phyloP scores from a whole-genome alignment of 2,797 vertebrate species.

The Catostomus latipinnis region DNA sequence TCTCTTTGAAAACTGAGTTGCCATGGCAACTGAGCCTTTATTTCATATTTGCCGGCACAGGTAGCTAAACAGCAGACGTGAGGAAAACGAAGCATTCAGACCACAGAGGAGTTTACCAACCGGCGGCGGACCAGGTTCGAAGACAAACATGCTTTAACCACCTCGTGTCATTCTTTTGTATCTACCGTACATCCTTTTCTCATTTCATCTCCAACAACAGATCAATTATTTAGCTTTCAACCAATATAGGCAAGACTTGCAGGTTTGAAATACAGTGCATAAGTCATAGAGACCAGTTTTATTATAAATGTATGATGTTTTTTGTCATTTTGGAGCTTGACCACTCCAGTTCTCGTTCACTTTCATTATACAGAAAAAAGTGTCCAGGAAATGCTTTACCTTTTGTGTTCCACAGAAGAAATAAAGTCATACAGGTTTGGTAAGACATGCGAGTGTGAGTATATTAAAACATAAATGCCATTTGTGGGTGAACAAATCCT shows the following conservation, averaged over 20 bases:
- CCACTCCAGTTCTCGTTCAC: too few species aligned
- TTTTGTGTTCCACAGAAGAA: too few species aligned
- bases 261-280: too few species aligned
- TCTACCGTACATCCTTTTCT: constrained; percentile 9
- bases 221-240: constrained; percentile 23
- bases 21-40: constrained; percentile 78
- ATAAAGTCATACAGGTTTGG: too few species aligned
- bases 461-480: too few species aligned
- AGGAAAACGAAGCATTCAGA: constrained; percentile 51
- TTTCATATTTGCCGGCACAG: constrained; percentile 67
- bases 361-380: too few species aligned
- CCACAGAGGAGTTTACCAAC: constrained; percentile 34
- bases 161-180: neutral
- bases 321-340: too few species aligned
- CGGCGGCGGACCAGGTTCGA: constrained; percentile 10
- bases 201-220: constrained; percentile 14
- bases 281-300: too few species aligned
- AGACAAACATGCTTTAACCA: constrained; percentile 26
- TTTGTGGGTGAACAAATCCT: too few species aligned
- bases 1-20: constrained; percentile 78
- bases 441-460: too few species aligned
- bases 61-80: constrained; percentile 60
- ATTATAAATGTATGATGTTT: too few species aligned
- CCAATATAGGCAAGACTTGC: constrained; percentile 1
- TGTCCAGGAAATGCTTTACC: too few species aligned